These are phyloP conservation scores for Stratiomys singularior DNA, from an alignment of 2,888 invertebrate genomes.

Conservation along the genomic window DNA sequence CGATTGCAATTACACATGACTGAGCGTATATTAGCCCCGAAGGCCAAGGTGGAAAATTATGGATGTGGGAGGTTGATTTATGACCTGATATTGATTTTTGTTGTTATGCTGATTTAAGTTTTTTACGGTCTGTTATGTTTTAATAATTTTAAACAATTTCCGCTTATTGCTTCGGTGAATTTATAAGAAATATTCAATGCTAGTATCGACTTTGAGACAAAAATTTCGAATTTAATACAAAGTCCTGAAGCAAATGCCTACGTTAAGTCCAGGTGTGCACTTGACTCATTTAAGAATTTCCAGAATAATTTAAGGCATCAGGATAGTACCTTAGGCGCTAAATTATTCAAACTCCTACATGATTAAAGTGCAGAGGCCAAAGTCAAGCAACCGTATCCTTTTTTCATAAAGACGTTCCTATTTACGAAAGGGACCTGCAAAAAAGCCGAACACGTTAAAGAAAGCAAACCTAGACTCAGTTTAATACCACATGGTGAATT, in stretches of 20 bases:
- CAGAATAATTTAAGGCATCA: too few species aligned
- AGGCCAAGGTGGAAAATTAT: neutral
- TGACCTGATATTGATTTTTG: neutral
- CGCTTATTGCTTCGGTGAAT: too few species aligned
- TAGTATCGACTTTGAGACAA: too few species aligned
- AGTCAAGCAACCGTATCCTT: neutral
- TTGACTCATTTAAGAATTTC: neutral
- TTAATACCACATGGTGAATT: conserved; percentile 26
- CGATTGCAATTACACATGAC: neutral
- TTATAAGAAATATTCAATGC: too few species aligned
- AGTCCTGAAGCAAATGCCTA: too few species aligned
- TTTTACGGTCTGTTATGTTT: too few species aligned
- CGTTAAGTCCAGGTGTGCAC: too few species aligned
- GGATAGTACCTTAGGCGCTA: too few species aligned
- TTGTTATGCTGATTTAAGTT: neutral
- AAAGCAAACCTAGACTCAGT: conserved; percentile 9
- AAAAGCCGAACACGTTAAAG: conserved; percentile 9
- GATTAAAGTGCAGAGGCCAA: neutral
- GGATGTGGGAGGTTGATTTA: neutral
- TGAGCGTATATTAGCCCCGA: neutral
- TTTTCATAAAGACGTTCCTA: neutral
- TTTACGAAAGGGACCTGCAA: neutral
- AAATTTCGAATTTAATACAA: too few species aligned
- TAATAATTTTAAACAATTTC: too few species aligned
- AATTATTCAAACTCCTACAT: neutral